Evolutionary conservation across 2,888 invertebrate genomes (phyloP).

Genomic region (Drosophila formosana): DNA sequence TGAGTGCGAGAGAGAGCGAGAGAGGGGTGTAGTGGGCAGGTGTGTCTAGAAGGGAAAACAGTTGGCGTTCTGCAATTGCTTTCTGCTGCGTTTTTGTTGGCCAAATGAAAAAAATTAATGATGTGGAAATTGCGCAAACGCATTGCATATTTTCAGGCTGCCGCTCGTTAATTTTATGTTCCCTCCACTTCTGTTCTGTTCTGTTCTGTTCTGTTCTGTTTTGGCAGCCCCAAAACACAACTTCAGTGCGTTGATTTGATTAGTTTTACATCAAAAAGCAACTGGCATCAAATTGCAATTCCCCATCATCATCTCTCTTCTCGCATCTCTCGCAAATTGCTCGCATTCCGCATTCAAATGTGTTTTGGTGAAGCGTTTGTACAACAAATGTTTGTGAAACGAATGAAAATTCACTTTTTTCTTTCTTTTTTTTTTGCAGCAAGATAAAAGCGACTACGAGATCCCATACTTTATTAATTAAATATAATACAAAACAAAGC

Average conservation of each 20-base stretch:
- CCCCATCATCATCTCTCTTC: not conserved
- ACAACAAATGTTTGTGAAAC: not conserved
- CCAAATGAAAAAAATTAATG: constrained; percentile 71
- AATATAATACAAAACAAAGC: too few species aligned
- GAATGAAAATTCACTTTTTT: not conserved
- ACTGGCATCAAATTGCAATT: constrained; percentile 38
- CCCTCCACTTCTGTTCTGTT: not conserved
- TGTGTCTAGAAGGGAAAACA: not conserved
- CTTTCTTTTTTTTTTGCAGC: too few species aligned
- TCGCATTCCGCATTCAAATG: not conserved
- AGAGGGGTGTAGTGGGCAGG: not conserved
- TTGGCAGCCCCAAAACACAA: constrained; percentile 12
- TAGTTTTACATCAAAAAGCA: constrained; percentile 54
- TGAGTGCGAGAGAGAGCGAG: not conserved
- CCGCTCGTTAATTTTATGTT: constrained; percentile 57
- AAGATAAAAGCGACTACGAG: not conserved
- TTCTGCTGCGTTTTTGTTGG: constrained; percentile 26
- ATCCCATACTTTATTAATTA: too few species aligned
- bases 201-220: not conserved
- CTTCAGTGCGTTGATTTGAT: constrained; percentile 45
- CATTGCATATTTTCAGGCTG: constrained; percentile 49
- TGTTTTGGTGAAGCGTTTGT: not conserved
- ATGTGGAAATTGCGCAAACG: constrained; percentile 72
- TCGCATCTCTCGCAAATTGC: not conserved
- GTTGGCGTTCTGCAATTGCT: constrained; percentile 41